Evolutionary conservation across 2,888 invertebrate species (phyloP).

Genomic region (Cryptosula pallasiana): DNA sequence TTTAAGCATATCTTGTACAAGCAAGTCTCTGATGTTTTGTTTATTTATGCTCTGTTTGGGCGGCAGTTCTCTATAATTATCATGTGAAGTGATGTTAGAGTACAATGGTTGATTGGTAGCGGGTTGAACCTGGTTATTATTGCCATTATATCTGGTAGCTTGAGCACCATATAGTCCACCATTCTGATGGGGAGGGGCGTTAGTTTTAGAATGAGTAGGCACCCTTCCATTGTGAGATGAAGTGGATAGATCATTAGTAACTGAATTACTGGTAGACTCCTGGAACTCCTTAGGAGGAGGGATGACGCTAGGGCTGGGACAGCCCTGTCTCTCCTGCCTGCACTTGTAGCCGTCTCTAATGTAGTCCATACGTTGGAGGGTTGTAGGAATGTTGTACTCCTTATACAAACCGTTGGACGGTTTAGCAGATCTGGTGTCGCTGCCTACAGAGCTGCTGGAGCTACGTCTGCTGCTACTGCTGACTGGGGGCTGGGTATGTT

Average conservation of each 20-base stretch:
- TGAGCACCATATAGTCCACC: not conserved
- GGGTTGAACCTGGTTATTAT: not conserved
- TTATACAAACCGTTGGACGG: not conserved
- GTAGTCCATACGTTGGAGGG: slow-evolving; percentile 7
- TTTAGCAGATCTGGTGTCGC: not conserved
- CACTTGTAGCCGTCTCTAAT: slow-evolving; percentile 12
- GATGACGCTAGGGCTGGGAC: slow-evolving; percentile 19
- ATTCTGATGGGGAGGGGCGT: not conserved
- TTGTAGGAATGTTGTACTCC: slow-evolving; percentile 7
- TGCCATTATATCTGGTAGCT: not conserved
- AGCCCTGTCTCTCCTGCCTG: not conserved
- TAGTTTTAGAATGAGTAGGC: not conserved
- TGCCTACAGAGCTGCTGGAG: not conserved
- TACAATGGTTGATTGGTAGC: not conserved
- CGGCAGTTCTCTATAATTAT: slow-evolving; percentile 8
- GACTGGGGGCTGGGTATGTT: not conserved
- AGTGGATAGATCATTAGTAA: not conserved
- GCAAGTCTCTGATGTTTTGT: slow-evolving; percentile 6
- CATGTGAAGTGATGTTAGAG: not conserved
- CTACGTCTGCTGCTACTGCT: not conserved
- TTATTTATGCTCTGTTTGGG: slow-evolving; percentile 12
- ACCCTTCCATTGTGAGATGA: not conserved
- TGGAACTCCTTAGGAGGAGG: slow-evolving; percentile 21
- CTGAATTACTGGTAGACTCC: not conserved
- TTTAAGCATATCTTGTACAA: slow-evolving; percentile 20